Evolutionary conservation across 2,888 invertebrate genomes (phyloP).

Genomic region (Archips xylosteana): DNA sequence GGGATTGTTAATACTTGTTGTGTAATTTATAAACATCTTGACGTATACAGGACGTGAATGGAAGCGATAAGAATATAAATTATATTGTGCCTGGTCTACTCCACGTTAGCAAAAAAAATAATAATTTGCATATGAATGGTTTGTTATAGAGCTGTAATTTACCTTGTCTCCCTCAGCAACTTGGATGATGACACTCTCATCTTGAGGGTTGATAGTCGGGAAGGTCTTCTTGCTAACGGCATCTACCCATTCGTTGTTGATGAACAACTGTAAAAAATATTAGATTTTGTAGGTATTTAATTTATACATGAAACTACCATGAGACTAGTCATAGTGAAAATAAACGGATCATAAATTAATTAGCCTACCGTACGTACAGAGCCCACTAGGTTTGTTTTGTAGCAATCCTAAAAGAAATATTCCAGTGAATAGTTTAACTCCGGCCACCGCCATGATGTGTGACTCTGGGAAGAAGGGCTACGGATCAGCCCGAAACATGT

Average conservation of each 20-base stretch:
- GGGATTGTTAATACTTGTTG: not conserved
- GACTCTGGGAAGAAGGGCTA: no score
- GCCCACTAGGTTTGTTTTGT: no score
- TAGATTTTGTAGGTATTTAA: not conserved
- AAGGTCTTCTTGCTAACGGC: slow-evolving; percentile 94
- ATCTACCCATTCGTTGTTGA: slow-evolving; percentile 93
- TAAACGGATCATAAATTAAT: no score
- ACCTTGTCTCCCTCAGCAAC: slow-evolving; percentile 95
- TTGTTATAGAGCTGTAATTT: slow-evolving; percentile 41
- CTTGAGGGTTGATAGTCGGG: slow-evolving; percentile 93
- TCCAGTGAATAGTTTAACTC: no score
- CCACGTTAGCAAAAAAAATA: not conserved
- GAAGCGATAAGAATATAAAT: not conserved
- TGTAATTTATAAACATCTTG: not conserved
- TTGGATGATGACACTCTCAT: slow-evolving; percentile 89
- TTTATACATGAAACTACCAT: no score
- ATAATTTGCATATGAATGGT: not conserved
- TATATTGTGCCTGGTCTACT: not conserved
- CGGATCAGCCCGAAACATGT: no score
- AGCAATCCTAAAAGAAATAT: no score
- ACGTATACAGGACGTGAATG: not conserved
- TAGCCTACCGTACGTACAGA: no score
- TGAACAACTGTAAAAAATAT: slow-evolving; percentile 87
- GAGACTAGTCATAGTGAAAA: no score
- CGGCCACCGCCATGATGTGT: no score